phyloP scores from a whole-genome alignment of 2,797 vertebrate genomes.

The Acanthurus lineatus region DNA sequence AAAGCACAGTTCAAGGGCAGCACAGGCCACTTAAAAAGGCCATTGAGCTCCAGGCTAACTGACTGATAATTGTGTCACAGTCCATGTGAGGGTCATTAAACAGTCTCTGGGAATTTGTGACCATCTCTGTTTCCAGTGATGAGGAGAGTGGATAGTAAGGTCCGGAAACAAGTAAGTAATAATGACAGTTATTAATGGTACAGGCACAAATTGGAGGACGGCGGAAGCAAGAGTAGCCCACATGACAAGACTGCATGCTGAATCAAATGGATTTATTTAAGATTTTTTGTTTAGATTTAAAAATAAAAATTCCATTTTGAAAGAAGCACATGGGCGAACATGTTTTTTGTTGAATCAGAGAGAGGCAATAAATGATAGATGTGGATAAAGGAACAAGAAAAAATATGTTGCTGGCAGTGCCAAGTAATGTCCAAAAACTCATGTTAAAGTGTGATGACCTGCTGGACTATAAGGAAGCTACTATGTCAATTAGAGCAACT shows the following conservation, averaged over 20 bases:
- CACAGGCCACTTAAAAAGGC: conserved; percentile 56
- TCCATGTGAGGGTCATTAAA: conserved; percentile 58
- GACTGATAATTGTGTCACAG: conserved; percentile 55
- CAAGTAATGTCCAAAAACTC: neutral
- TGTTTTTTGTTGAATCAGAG: neutral
- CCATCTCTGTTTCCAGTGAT: conserved; percentile 2
- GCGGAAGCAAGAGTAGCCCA: neutral
- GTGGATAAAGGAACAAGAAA: neutral
- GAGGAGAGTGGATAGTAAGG: conserved; percentile 10
- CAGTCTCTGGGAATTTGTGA: conserved; percentile 57
- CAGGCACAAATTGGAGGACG: neutral
- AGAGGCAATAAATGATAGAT: neutral
- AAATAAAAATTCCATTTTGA: neutral
- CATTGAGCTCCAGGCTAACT: conserved; percentile 48
- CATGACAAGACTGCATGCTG: neutral
- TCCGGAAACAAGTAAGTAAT: conserved; percentile 22
- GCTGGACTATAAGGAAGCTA: neutral
- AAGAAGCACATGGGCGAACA: no score
- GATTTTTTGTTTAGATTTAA: neutral
- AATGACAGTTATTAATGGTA: conserved; percentile 9
- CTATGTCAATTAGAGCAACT: no score
- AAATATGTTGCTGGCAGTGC: neutral
- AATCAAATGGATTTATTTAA: neutral
- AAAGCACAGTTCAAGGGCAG: conserved; percentile 22
- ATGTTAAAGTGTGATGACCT: neutral